These are phyloP conservation scores for Pomacea canaliculata DNA, from an alignment of 2,888 invertebrate genomes.

Conservation along the genomic window DNA sequence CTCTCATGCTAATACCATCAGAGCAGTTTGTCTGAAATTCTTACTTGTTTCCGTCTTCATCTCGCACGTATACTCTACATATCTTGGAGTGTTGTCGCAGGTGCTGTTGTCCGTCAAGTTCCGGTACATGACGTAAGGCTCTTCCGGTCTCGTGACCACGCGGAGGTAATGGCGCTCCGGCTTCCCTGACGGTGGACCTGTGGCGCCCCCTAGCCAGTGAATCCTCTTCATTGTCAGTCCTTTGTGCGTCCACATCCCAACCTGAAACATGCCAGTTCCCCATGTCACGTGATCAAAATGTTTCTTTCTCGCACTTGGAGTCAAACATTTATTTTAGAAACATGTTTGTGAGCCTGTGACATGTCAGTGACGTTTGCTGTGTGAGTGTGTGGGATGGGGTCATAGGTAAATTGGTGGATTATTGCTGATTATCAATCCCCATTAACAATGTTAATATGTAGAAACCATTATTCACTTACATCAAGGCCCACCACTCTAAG, in stretches of 20 bases:
- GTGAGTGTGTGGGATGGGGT: no score
- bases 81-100: conserved; percentile 45
- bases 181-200: conserved; percentile 96
- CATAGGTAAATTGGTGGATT: no score
- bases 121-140: conserved; percentile 93
- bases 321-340: not conserved
- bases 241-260: conserved; percentile 86
- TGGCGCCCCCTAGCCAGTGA: conserved; percentile 96
- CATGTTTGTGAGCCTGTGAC: no score
- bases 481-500: no score
- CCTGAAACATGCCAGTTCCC: conserved; percentile 73
- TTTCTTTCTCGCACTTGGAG: not conserved
- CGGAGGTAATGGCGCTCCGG: conserved; percentile 97
- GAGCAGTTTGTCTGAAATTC: not conserved
- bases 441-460: no score
- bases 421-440: no score
- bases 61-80: conserved; percentile 42
- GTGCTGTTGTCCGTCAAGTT: conserved; percentile 77
- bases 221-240: conserved; percentile 93
- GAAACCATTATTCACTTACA: no score
- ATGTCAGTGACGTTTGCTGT: no score
- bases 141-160: conserved; percentile 90
- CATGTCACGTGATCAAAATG: no score
- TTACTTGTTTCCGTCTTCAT: conserved; percentile 28
- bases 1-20: no score